Conservation (phyloP, 2,888 invertebrate species). For the Geotrupes spiniger region DNA sequence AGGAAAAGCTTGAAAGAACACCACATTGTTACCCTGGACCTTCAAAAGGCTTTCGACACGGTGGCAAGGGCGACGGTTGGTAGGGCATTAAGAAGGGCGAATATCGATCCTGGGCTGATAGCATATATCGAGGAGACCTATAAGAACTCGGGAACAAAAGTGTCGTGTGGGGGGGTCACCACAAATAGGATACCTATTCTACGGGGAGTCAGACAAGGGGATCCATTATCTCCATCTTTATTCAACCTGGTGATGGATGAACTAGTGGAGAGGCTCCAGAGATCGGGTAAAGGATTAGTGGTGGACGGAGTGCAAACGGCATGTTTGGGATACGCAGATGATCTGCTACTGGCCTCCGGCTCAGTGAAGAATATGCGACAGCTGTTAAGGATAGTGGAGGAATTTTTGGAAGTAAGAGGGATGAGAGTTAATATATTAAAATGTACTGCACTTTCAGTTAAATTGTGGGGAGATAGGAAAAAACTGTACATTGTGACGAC, state of each 20-base stretch:
- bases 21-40: not conserved
- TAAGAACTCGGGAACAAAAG: not conserved
- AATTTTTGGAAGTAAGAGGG: slow-evolving; percentile 19
- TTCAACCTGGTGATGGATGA: slow-evolving; percentile 25
- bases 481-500: slow-evolving; percentile 13
- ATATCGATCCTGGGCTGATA: not conserved
- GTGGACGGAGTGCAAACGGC: not conserved
- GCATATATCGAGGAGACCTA: not conserved
- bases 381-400: slow-evolving; percentile 9
- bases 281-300: not conserved
- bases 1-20: not conserved
- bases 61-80: not conserved
- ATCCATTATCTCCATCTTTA: not conserved
- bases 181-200: not conserved
- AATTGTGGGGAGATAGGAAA: no score
- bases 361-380: slow-evolving; percentile 7
- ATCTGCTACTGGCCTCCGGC: slow-evolving; percentile 21
- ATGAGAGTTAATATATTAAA: slow-evolving; percentile 18
- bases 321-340: slow-evolving; percentile 27
- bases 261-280: not conserved
- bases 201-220: not conserved
- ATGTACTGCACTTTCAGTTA: no score
- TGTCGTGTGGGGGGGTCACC: not conserved
- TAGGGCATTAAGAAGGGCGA: not conserved
- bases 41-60: not conserved